Evolutionary conservation across 1,140 invertebrate species (phyloP).

Genomic region (Drosophila mayri): DNA sequence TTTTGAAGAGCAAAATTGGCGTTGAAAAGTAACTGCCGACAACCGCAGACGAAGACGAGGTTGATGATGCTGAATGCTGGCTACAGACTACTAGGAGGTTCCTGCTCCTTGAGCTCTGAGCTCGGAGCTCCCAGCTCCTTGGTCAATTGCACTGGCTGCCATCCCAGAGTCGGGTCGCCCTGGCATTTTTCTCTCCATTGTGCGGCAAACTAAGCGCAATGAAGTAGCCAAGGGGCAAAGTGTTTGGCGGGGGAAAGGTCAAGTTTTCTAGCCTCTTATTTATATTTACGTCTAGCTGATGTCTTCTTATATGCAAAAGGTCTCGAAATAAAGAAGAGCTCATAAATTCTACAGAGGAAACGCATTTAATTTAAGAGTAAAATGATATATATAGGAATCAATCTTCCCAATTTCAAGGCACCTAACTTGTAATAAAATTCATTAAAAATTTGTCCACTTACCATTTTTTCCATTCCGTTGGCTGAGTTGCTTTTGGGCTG

Average conservation of each 20-base stretch:
- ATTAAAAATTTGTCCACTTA: constrained; percentile 33
- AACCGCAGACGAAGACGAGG: constrained; percentile 38
- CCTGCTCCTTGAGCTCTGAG: constrained; percentile 30
- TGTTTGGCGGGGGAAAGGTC: constrained; percentile 52
- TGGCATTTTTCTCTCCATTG: constrained; percentile 57
- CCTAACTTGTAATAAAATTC: background rate
- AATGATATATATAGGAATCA: background rate
- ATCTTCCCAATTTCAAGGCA: background rate
- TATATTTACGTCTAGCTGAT: constrained; percentile 32
- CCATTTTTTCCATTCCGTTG: constrained; percentile 81
- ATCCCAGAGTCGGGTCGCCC: constrained; percentile 61
- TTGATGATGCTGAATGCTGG: constrained; percentile 25
- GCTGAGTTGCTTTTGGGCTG: constrained; percentile 40
- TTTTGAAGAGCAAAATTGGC: constrained; percentile 78
- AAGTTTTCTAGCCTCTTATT: constrained; percentile 55
- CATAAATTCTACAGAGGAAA: background rate
- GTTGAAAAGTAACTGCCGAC: constrained; percentile 80
- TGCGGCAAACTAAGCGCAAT: constrained; percentile 73
- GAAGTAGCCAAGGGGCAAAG: constrained; percentile 63
- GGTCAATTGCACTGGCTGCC: constrained; percentile 68
- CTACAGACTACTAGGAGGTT: constrained; percentile 23
- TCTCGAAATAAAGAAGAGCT: background rate
- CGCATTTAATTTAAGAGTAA: background rate
- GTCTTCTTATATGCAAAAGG: constrained; percentile 25
- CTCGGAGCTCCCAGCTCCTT: constrained; percentile 26